phyloP scores from a whole-genome alignment of 2,113 vertebrate genomes.

The Neoarius graeffei region DNA sequence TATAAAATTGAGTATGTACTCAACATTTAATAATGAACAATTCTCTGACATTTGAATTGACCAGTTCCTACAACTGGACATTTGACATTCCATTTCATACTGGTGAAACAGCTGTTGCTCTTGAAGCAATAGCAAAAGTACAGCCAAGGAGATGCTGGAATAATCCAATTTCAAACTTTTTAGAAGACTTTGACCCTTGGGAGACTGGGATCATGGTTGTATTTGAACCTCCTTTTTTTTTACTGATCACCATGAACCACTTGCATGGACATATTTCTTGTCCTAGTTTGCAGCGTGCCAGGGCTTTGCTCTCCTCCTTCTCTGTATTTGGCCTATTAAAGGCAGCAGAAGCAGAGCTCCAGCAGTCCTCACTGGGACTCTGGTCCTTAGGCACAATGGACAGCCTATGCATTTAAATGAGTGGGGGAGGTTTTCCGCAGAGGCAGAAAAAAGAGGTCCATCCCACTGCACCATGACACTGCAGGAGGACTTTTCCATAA shows the following conservation, averaged over 20 bases:
- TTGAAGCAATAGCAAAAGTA: not conserved
- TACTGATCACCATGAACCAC: not conserved
- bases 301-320: not conserved
- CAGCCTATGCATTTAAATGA: slow-evolving; percentile 45
- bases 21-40: not conserved
- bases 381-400: not conserved
- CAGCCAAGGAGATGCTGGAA: not conserved
- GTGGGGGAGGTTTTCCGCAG: not conserved
- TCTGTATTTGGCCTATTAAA: slow-evolving; percentile 20
- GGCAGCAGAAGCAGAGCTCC: not conserved
- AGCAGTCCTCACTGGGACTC: slow-evolving; percentile 10
- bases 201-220: not conserved
- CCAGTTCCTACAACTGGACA: not conserved
- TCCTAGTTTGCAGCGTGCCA: slow-evolving; percentile 25
- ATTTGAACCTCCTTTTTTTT: slow-evolving; percentile 21
- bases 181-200: not conserved
- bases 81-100: not conserved
- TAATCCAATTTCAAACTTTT: not conserved
- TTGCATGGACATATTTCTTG: not conserved
- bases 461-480: not conserved
- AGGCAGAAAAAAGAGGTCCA: not conserved
- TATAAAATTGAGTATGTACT: too few species aligned
- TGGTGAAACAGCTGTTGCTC: not conserved
- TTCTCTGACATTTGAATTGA: not conserved
- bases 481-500: not conserved